Evolutionary conservation across 2,113 vertebrate species (phyloP).

Genomic region (Zapus hudsonius): DNA sequence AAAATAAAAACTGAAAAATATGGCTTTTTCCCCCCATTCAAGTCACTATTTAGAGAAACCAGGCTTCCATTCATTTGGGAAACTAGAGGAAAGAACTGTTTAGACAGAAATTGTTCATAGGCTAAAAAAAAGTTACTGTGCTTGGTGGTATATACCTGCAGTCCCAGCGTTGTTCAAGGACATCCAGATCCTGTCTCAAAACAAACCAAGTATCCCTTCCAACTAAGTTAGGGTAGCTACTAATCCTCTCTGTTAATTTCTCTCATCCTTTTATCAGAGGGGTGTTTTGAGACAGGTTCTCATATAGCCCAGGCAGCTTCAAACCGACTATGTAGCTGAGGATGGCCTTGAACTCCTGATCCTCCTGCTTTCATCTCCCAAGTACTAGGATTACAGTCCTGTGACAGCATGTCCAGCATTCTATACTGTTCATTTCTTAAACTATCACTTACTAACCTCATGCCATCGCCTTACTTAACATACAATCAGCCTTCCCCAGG

Average conservation of each 20-base stretch:
- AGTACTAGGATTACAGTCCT: too few species aligned
- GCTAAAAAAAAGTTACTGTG: not conserved
- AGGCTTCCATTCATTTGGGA: not conserved
- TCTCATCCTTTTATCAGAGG: too few species aligned
- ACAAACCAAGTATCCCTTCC: not conserved
- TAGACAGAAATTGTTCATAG: not conserved
- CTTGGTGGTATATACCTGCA: not conserved
- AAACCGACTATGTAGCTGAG: too few species aligned
- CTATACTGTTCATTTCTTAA: not conserved
- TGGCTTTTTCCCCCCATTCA: not conserved
- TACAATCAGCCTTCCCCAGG: not conserved
- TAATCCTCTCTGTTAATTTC: slow-evolving; percentile 5
- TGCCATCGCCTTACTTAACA: not conserved
- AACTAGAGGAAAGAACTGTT: not conserved
- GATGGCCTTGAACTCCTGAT: too few species aligned
- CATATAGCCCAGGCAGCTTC: too few species aligned
- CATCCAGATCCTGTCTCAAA: not conserved
- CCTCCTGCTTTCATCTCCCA: too few species aligned
- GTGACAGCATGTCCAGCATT: too few species aligned
- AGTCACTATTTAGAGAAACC: not conserved
- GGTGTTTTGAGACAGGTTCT: too few species aligned
- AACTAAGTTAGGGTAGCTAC: not conserved
- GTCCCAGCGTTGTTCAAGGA: not conserved
- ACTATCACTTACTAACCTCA: slow-evolving; percentile 2
- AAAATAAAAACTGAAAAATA: too few species aligned